phyloP scores from a whole-genome alignment of 2,797 vertebrate genomes.

The Sciurus vulgaris region DNA sequence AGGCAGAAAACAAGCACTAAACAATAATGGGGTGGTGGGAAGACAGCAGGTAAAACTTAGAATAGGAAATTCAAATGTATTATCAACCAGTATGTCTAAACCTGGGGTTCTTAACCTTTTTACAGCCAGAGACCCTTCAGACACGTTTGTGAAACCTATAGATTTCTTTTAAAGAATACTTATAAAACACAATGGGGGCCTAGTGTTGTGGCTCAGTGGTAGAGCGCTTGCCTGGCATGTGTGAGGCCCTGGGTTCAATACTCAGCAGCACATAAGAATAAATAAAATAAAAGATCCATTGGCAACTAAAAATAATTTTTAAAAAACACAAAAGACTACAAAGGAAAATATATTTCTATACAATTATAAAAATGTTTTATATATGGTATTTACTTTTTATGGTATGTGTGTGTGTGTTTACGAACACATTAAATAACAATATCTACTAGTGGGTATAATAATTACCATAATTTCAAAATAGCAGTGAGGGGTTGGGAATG shows the following conservation, averaged over 20 bases:
- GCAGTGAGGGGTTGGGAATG: too few species aligned
- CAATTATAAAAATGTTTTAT: too few species aligned
- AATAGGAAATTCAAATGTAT: conserved; percentile 55
- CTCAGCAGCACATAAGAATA: too few species aligned
- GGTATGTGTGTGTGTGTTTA: not conserved
- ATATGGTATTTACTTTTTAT: too few species aligned
- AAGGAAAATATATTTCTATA: too few species aligned
- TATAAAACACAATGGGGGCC: not conserved
- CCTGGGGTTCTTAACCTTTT: conserved; percentile 21
- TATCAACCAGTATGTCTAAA: conserved; percentile 25
- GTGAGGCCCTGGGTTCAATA: too few species aligned
- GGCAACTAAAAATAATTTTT: too few species aligned
- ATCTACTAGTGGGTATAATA: not conserved
- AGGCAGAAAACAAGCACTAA: conserved; percentile 52
- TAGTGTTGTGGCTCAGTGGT: too few species aligned
- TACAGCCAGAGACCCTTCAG: not conserved
- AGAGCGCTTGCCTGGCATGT: too few species aligned
- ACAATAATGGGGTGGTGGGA: not conserved
- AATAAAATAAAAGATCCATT: too few species aligned
- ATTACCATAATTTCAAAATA: conserved; percentile 48
- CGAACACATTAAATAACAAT: conserved; percentile 57
- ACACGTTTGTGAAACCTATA: conserved; percentile 18
- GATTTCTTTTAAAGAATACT: conserved; percentile 61
- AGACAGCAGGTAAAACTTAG: conserved; percentile 31
- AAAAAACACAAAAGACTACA: too few species aligned